phyloP scores from a whole-genome alignment of 23 tunicate species.

The Halocynthia roretzi region DNA sequence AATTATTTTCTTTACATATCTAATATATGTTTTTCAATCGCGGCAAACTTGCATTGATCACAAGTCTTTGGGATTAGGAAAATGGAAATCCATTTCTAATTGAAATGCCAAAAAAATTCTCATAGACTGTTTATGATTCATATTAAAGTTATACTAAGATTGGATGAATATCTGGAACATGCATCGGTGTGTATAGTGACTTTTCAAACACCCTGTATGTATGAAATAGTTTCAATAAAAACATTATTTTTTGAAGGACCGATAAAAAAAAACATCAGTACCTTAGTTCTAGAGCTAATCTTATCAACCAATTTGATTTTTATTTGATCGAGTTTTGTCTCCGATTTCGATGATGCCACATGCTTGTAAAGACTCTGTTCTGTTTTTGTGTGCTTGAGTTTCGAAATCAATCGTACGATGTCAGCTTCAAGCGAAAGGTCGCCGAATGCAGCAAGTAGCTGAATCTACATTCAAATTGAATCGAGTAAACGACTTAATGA shows the following conservation, averaged over 20 bases:
- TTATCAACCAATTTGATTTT: conserved; percentile 11
- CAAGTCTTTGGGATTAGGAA: too few species aligned
- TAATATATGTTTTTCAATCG: too few species aligned
- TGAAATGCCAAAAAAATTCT: too few species aligned
- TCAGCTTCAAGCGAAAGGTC: conserved; percentile 30
- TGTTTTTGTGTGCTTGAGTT: conserved; percentile 21
- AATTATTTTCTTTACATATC: not conserved
- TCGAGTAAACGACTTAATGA: not conserved
- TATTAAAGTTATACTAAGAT: too few species aligned
- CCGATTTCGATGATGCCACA: conserved; percentile 25
- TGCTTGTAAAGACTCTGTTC: conserved; percentile 29
- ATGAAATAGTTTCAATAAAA: too few species aligned
- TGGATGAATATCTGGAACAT: too few species aligned
- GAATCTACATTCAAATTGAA: conserved; percentile 31
- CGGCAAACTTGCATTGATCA: too few species aligned
- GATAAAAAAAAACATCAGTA: not conserved
- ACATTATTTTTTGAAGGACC: too few species aligned
- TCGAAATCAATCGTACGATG: conserved; percentile 16
- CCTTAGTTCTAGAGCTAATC: not conserved
- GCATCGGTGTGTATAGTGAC: too few species aligned
- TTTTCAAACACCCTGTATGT: too few species aligned
- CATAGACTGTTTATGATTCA: too few species aligned
- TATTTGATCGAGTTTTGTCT: not conserved
- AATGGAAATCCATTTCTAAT: too few species aligned
- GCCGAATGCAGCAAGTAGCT: conserved; percentile 61